Conservation (phyloP, 2,113 vertebrate species). For the Serilophus lunatus region DNA sequence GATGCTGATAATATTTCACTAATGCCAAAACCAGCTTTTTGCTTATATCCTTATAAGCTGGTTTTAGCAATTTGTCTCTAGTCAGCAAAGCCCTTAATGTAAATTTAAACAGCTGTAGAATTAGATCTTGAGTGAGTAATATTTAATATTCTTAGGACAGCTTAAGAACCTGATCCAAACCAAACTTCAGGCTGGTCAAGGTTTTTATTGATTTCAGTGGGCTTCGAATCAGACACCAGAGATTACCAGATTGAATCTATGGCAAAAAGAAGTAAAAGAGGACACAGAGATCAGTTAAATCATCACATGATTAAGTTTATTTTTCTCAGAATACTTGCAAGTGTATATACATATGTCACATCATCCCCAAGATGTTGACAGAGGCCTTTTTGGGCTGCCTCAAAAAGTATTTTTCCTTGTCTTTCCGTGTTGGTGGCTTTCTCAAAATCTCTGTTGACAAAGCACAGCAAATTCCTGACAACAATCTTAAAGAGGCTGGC, state of each 20-base stretch:
- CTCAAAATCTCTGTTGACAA: constrained; percentile 43
- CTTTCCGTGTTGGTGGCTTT: background rate
- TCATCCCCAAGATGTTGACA: background rate
- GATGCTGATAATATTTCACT: background rate
- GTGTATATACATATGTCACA: background rate
- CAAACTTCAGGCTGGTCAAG: background rate
- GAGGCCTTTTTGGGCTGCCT: background rate
- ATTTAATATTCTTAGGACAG: constrained; percentile 38
- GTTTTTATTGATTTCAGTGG: constrained; percentile 24
- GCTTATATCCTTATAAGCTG: background rate
- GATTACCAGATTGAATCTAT: background rate
- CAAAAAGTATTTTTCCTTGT: background rate
- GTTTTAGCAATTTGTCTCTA: background rate
- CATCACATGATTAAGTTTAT: background rate
- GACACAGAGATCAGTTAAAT: background rate
- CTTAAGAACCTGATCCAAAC: constrained; percentile 24
- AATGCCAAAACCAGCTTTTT: background rate
- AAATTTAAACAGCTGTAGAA: constrained; percentile 42
- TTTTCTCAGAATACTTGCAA: background rate
- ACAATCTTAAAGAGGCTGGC: constrained; percentile 4
- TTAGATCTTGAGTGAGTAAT: background rate
- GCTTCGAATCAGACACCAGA: background rate
- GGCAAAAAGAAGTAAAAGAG: background rate
- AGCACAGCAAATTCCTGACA: constrained; percentile 41
- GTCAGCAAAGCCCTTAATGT: constrained; percentile 48